Evolutionary conservation across 2,113 vertebrate genomes (phyloP).

Genomic region (Orycteropus afer): DNA sequence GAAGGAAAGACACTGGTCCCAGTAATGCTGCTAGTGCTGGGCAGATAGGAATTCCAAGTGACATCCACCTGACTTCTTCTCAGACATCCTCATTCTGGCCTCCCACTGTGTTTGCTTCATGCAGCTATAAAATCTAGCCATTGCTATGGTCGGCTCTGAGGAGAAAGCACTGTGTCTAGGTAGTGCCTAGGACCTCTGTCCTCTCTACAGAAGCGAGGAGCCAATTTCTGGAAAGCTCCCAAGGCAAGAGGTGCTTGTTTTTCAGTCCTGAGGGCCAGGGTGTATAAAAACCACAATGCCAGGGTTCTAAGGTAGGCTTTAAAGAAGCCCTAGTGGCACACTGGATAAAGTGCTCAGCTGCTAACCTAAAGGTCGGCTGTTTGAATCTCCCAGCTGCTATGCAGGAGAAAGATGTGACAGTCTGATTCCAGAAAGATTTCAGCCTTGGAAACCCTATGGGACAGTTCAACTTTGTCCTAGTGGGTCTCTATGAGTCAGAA

Average conservation of each 20-base stretch:
- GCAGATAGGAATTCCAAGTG: neutral
- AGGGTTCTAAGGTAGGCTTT: neutral
- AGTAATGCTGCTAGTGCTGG: neutral
- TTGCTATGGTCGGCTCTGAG: neutral
- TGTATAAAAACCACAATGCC: neutral
- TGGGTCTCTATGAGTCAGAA: neutral
- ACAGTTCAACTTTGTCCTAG: neutral
- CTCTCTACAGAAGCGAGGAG: neutral
- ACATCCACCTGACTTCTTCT: neutral
- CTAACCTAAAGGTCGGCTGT: neutral
- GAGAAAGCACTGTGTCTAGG: neutral
- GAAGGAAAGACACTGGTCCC: neutral
- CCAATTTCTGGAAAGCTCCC: neutral
- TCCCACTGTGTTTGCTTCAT: neutral
- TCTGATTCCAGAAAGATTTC: neutral
- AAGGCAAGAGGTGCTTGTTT: neutral
- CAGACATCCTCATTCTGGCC: neutral
- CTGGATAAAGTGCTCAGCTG: neutral
- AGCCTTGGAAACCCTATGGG: neutral
- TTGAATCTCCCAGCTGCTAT: neutral
- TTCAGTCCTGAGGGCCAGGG: neutral
- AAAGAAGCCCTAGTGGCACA: neutral
- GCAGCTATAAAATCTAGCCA: neutral
- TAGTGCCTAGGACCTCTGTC: neutral
- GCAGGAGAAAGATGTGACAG: neutral